These are phyloP conservation scores for Cylindroiulus punctatus DNA, from an alignment of 2,888 invertebrate genomes.

Conservation along the genomic window DNA sequence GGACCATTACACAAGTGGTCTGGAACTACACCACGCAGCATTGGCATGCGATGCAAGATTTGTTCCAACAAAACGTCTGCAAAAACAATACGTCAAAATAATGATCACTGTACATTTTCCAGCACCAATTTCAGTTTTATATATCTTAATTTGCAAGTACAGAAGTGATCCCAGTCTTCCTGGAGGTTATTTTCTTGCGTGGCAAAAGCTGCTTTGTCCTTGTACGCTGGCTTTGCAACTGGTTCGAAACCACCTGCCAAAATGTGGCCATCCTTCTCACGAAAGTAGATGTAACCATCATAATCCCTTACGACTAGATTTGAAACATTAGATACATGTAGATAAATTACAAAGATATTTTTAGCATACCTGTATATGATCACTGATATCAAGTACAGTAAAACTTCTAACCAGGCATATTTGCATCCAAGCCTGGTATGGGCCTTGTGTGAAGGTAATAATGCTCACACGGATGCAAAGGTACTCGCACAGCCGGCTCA, in stretches of 20 bases:
- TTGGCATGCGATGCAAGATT: slow-evolving; percentile 83
- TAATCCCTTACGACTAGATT: slow-evolving; percentile 80
- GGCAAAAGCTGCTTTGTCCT: slow-evolving; percentile 69
- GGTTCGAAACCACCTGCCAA: slow-evolving; percentile 93
- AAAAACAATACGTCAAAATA: slow-evolving; percentile 46
- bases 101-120: not conserved
- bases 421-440: slow-evolving; percentile 77
- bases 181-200: slow-evolving; percentile 70
- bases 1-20: slow-evolving; percentile 87
- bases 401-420: slow-evolving; percentile 77
- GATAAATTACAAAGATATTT: not conserved
- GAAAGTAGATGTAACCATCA: slow-evolving; percentile 86
- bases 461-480: slow-evolving; percentile 91
- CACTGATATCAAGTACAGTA: not conserved
- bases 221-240: slow-evolving; percentile 88
- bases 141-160: slow-evolving; percentile 63
- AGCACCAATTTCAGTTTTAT: not conserved
- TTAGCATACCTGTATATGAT: not conserved
- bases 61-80: slow-evolving; percentile 82
- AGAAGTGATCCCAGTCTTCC: slow-evolving; percentile 98
- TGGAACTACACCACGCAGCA: slow-evolving; percentile 77
- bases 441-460: slow-evolving; percentile 91
- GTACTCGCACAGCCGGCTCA: slow-evolving; percentile 83
- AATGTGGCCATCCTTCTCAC: slow-evolving; percentile 84
- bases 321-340: slow-evolving; percentile 58